Base-by-base conservation (phyloP, 1,140 invertebrate species). In the Hesperophylax magnus region DNA sequence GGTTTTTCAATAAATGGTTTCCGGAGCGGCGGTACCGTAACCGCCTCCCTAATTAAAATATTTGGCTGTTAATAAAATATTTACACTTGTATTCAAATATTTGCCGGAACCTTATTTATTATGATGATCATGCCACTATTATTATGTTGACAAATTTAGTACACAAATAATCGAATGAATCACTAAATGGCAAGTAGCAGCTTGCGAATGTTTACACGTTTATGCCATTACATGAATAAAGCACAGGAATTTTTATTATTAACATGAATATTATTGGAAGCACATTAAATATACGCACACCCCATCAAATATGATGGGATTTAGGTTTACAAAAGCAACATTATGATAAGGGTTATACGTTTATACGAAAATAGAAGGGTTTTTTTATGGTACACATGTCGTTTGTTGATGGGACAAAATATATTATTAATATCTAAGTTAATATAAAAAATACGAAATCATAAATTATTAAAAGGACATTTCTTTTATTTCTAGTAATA, bases 301-400 rank as follows among this genome's bases (percentile, higher is more conserved):
- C 69, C 69, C 52, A 3, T 72, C 69, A 72, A 4, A 53, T 15
- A 53, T 17, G 39, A 72, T 56, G 52, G 69, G 47, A 17, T 54
- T 22, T 18, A 54, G 47, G 69, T 17, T 27, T 4, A 72, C 69
- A 72, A 54, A 72, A 72, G 69, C 69, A 24, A 69, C 17, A 69
- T 39, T 69, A 47, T 69, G 18, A 18, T 39, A 72, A 72, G 14
- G 47, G 69, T 72, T 72, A 17, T 34, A 67, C 22, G 34, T 69
- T 69, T 39, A n/a, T 69, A 69, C 11, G 34, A 69, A 47, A 34
- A 47, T 47, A 47, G 9, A 47, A 47, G 39, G 39, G 9, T 47
- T 47, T 47, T 47, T 47, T 6, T 47, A 47, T 47, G 0, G 9
- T 47, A 47, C 9, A 14, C 39, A 47, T 47, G 39, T 47, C 39